Evolutionary conservation across 1,140 invertebrate species (phyloP).

Genomic region (Tetramorium parvispinum): DNA sequence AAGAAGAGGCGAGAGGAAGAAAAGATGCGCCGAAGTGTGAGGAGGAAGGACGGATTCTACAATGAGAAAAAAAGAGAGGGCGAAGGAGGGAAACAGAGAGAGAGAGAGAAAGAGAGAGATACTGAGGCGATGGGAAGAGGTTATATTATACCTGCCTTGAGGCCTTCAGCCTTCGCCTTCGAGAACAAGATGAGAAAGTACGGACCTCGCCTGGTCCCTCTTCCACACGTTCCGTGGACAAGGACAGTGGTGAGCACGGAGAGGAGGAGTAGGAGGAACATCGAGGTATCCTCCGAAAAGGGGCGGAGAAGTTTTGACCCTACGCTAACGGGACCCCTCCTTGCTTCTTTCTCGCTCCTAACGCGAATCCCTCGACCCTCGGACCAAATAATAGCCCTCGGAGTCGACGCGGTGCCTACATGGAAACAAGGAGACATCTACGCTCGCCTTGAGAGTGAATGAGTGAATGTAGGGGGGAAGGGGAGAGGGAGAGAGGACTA

Average conservation of each 20-base stretch:
- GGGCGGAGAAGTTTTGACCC: slow-evolving; percentile 82
- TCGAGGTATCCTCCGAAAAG: slow-evolving; percentile 73
- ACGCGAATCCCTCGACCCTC: slow-evolving; percentile 78
- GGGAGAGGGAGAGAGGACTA: not conserved
- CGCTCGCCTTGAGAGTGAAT: slow-evolving; percentile 23
- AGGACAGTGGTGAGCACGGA: slow-evolving; percentile 50
- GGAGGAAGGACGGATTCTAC: slow-evolving; percentile 56
- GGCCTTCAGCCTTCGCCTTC: slow-evolving; percentile 79
- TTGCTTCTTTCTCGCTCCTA: slow-evolving; percentile 82
- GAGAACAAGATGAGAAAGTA: slow-evolving; percentile 79
- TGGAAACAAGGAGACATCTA: slow-evolving; percentile 79
- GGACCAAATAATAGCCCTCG: slow-evolving; percentile 81
- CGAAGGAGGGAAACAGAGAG: slow-evolving; percentile 46
- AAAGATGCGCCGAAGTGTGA: slow-evolving; percentile 34
- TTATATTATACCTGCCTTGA: slow-evolving; percentile 82
- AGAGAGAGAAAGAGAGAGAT: slow-evolving; percentile 57
- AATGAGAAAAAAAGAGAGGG: slow-evolving; percentile 40
- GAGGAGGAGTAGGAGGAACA: slow-evolving; percentile 70
- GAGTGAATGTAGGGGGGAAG: not conserved
- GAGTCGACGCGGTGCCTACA: slow-evolving; percentile 64
- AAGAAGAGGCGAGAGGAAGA: slow-evolving; percentile 42
- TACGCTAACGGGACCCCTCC: slow-evolving; percentile 84
- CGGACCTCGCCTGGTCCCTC: slow-evolving; percentile 54
- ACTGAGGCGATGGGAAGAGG: slow-evolving; percentile 68
- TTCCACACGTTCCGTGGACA: slow-evolving; percentile 42